Base-by-base conservation (phyloP, 2,888 invertebrate genomes). In the Scaptomyza caliginosa region DNA sequence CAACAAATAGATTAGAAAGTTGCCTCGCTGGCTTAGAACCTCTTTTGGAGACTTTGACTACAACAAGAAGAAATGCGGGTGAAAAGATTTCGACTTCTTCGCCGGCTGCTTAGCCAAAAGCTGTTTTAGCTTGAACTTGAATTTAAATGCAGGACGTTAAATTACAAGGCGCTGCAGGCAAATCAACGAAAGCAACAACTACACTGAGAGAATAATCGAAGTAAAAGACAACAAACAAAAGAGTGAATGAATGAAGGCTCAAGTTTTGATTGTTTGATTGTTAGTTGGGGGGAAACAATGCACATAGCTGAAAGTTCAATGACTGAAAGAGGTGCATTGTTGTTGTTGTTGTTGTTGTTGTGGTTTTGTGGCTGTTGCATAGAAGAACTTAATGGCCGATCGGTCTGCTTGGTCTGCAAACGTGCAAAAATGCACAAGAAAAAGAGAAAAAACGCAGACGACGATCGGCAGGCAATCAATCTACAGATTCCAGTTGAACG, bases 251-350 rank as follows among this genome's bases (percentile, higher is more conserved):
- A 68, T 84, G 86, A 26, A 67, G 32, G 67, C 45, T 59, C 43
- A 38, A 21, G 42, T 43, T 60, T 60, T 59, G 62, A 60, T 60
- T 24, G 40, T 16, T 43, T 26, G 30, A 10, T 10, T 2, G 26
- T 4, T 30, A 4, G n/a, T 30, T n/a, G 60, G 63, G 38, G 38
- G 19, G 19, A 16, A 19, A 26, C 7, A 19, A 21, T 51, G 67
- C 77, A 59, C 81, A 81, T 81, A 80, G 83, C 88, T 87, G 78
- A 84, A 87, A 87, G 83, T 84, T 84, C 83, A 84, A 74, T 87
- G 83, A 84, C 83, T 86, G 77, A 71, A 2, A 32, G n/a, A 8
- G 80, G 65, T 86, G 79, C 76, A 76, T 78, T 77, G 66, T 43
- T 60, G 55, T 63, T 56, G 40, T 38, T 52, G 42, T 39, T 52